Conservation (phyloP, 2,113 vertebrate species). For the Platichthys flesus region DNA sequence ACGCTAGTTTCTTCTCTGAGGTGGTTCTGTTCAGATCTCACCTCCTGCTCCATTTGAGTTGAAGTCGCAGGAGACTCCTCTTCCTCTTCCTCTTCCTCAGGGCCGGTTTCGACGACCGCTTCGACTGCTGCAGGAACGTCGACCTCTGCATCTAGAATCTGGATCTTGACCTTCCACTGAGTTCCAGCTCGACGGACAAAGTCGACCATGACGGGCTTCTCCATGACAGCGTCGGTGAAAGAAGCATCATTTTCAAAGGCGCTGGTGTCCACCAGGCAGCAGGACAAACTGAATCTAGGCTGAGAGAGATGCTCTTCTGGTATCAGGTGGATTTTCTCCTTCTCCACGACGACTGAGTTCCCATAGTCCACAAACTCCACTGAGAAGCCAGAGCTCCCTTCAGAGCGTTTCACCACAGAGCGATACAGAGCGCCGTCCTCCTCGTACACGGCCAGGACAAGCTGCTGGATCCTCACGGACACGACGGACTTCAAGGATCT, state of each 20-base stretch:
- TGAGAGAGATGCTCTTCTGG: constrained; percentile 75
- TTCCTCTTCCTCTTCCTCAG: neutral
- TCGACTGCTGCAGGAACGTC: neutral
- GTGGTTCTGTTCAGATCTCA: neutral
- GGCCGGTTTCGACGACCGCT: neutral
- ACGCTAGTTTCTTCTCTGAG: neutral
- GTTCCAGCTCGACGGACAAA: constrained; percentile 79
- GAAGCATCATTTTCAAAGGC: constrained; percentile 46
- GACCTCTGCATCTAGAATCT: constrained; percentile 61
- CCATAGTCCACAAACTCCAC: constrained; percentile 93
- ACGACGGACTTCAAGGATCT: constrained; percentile 33
- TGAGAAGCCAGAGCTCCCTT: constrained; percentile 58
- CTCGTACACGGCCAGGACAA: constrained; percentile 80
- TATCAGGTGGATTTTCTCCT: constrained; percentile 79
- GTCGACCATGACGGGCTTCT: constrained; percentile 80
- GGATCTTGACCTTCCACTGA: constrained; percentile 84
- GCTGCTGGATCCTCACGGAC: constrained; percentile 65
- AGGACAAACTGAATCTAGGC: constrained; percentile 83
- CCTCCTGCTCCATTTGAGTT: constrained; percentile 1
- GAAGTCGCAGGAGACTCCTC: neutral
- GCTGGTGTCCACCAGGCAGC: constrained; percentile 77
- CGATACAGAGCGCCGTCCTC: constrained; percentile 83
- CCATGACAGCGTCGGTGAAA: constrained; percentile 75
- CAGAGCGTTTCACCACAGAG: constrained; percentile 79
- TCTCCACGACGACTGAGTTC: constrained; percentile 77